Evolutionary conservation across 2,888 invertebrate species (phyloP).

Genomic region (Mimachlamys varia): DNA sequence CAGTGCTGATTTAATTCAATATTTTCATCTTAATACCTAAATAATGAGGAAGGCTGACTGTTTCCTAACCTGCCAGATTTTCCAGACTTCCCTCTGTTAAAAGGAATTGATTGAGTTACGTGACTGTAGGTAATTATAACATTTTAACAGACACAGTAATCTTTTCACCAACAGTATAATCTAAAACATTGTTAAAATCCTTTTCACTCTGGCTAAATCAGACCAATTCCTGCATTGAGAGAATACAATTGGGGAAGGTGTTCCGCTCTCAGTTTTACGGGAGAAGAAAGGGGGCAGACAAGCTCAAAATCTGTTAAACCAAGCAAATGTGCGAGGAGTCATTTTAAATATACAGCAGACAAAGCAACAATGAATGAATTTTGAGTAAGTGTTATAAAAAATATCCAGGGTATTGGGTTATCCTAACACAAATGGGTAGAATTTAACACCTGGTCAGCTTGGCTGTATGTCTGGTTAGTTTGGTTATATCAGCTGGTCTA

Average conservation of each 20-base stretch:
- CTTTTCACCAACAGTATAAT: slow-evolving; percentile 3
- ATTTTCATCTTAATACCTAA: background rate
- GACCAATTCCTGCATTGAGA: background rate
- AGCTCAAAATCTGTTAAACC: slow-evolving; percentile 27
- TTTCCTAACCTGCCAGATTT: background rate
- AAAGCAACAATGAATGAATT: background rate
- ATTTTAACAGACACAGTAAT: background rate
- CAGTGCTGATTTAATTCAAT: background rate
- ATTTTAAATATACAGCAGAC: slow-evolving; percentile 24
- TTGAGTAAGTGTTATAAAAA: slow-evolving; percentile 11
- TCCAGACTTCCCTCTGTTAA: slow-evolving; percentile 15
- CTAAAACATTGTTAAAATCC: slow-evolving; percentile 18
- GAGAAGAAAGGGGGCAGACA: slow-evolving; percentile 16
- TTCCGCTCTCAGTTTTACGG: background rate
- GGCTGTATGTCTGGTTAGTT: background rate
- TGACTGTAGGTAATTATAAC: background rate
- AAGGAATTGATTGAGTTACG: background rate
- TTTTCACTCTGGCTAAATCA: background rate
- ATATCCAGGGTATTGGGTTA: background rate
- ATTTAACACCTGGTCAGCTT: background rate
- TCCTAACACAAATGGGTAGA: background rate
- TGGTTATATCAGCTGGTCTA: too few relatives aligned
- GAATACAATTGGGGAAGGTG: background rate
- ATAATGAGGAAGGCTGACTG: background rate
- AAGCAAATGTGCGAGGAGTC: background rate